Base-by-base conservation (phyloP, 2,113 vertebrate species). In the Takifugu flavidus region DNA sequence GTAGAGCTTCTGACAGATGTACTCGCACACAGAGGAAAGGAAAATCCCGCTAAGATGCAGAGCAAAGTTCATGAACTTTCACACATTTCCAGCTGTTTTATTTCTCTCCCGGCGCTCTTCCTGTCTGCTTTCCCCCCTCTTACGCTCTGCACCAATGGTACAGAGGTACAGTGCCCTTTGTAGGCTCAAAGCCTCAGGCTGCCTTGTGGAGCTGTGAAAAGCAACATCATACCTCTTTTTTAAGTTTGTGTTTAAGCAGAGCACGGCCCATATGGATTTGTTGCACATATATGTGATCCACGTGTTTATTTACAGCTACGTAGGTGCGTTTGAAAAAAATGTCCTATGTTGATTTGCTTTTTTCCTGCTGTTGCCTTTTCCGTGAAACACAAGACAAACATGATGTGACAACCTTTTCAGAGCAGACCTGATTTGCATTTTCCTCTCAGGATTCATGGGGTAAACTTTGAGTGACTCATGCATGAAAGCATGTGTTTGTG, bases 91-190 rank as follows among this genome's bases (percentile, higher is more conserved):
- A 65, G 65, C 52, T 57, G 55, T 50, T 67, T 59, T 60, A 52
- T 57, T 58, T 39, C 46, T 64, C 0, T 15, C n/a, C 29, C 26
- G 26, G 7, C 43, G 53, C 54, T 49, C 28, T 20, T 59, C 53
- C 44, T 29, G 27, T 29, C 26, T 49, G 20, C 46, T 62, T 67
- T 66, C 42, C 31, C 56, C 43, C 31, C 0, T 25, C 4, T 49
- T 27, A 11, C 20, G 20, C 46, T 51, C 62, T 28, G 25, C 49
- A 62, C 61, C 27, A 3, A 50, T 62, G 57, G 55, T 20, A 20
- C 20, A 20, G 50, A 52, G 59, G 53, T 59, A 65, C 44, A 25
- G 27, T 59, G 73, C 66, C 61, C 76, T 75, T 72, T 58, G 49
- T 25, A 58, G 46, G 47, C 50, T 13, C 39, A 47, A 57, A 29